Conservation (phyloP, 2,797 vertebrate species). For the Mycteria americana region DNA sequence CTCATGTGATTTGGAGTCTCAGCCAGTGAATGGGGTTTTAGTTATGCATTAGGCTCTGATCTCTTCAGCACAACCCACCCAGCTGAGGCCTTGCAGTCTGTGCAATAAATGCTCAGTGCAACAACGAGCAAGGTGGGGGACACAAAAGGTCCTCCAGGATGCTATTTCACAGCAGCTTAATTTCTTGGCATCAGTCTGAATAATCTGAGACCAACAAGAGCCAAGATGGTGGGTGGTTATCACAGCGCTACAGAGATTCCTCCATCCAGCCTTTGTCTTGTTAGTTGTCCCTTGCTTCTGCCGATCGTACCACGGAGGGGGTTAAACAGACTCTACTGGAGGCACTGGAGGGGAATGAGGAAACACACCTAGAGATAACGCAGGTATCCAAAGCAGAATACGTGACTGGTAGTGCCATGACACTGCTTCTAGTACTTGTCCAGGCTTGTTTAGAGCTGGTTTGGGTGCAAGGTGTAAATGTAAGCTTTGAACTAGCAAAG, state of each 20-base stretch:
- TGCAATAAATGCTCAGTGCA: background rate
- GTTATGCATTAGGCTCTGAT: background rate
- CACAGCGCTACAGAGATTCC: background rate
- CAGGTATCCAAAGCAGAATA: background rate
- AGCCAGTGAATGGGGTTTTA: background rate
- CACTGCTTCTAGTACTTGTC: background rate
- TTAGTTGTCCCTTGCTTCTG: background rate
- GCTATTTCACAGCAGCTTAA: background rate
- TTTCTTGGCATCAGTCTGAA: background rate
- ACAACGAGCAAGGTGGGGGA: background rate
- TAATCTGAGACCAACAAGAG: background rate
- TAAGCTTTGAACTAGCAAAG: background rate
- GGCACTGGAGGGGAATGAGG: background rate
- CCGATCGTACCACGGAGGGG: rapidly evolving
- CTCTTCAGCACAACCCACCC: background rate
- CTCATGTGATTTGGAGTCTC: background rate
- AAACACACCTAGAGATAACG: background rate
- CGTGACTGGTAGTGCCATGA: background rate
- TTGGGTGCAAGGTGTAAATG: background rate
- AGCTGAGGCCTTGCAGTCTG: background rate
- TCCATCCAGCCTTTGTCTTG: background rate
- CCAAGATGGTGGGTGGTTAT: background rate
- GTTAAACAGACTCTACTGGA: background rate
- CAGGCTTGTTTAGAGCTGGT: background rate
- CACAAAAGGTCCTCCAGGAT: background rate